Conservation (phyloP, 2,888 invertebrate species). For the Lasius fuliginosus region DNA sequence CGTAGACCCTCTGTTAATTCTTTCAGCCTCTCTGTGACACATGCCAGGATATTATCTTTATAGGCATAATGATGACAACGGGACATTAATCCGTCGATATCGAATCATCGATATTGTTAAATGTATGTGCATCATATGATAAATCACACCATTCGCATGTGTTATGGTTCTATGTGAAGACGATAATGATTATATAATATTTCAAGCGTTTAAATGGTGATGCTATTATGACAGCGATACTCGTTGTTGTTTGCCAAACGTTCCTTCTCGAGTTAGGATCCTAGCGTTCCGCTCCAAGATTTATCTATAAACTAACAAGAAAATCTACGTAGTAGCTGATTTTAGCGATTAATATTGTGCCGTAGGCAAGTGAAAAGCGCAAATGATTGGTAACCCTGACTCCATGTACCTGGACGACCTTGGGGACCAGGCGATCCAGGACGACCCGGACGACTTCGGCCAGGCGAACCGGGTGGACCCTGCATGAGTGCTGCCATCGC, state of each 20-base stretch:
- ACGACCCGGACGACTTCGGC: conserved; percentile 90
- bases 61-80: conserved; percentile 59
- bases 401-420: conserved; percentile 86
- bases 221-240: background rate
- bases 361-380: conserved; percentile 53
- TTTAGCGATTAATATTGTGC: conserved; percentile 27
- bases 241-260: conserved; percentile 5
- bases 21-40: conserved; percentile 88
- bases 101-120: conserved; percentile 45
- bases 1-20: conserved; percentile 88
- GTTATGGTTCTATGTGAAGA: conserved; percentile 3
- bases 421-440: conserved; percentile 91
- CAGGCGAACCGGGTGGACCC: conserved; percentile 90
- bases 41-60: conserved; percentile 78
- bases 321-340: conserved; percentile 6
- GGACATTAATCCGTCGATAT: conserved; percentile 65
- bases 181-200: conserved; percentile 53
- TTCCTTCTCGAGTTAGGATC: conserved; percentile 12
- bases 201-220: conserved; percentile 58
- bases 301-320: conserved; percentile 40
- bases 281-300: conserved; percentile 19
- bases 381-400: conserved; percentile 54
- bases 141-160: conserved; percentile 55
- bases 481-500: conserved; percentile 90
- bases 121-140: conserved; percentile 24